Evolutionary conservation across 1,140 invertebrate genomes (phyloP), one percentile per base, ranked within the genome.

Genomic region (Drosophila triauraria): DNA sequence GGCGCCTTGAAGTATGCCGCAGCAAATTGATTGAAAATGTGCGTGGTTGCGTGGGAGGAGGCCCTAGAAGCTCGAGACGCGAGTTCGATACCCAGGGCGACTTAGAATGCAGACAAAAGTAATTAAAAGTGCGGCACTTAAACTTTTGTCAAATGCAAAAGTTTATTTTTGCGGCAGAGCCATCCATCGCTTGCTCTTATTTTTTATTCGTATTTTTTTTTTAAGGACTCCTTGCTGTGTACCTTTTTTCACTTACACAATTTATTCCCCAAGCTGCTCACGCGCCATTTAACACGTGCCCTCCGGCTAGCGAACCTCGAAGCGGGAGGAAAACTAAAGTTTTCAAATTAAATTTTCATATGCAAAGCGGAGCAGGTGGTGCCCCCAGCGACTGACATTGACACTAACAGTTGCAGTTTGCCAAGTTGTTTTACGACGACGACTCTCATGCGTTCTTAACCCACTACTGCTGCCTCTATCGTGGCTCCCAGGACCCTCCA

Each of bases 71-170:
- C 32, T 2, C 17, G 12, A 13, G 12, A 7, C 47, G 1, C 6
- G 48, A 13, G 3, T 48, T 15, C 43, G 15, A 27, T n/a, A 56
- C 53, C 20, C 20, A 56, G 43, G 44, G 32, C 13, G 30, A 38
- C 62, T 68, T 44, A 59, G 54, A 51, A 53, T 82, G 75, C 75
- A 88, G 85, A 88, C 84, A 90, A 88, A 88, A 88, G 84, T 88
- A 88, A 88, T 88, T 88, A 88, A 88, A 88, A 88, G 77, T 88
- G 84, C 80, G 84, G 74, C 85, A 87, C 84, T 87, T 83, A 70
- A 83, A 87, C 84, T 87, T 87, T 80, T 78, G 62, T 77, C 76
- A 82, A 82, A 84, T 77, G 75, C 84, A 75, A 84, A 87, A 87
- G 64, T 88, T 87, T 87, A 72, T 69, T 86, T 82, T 79, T 82